phyloP scores from a whole-genome alignment of 53 echinoderm and acorn worm species.

The Stichopus horrens region DNA sequence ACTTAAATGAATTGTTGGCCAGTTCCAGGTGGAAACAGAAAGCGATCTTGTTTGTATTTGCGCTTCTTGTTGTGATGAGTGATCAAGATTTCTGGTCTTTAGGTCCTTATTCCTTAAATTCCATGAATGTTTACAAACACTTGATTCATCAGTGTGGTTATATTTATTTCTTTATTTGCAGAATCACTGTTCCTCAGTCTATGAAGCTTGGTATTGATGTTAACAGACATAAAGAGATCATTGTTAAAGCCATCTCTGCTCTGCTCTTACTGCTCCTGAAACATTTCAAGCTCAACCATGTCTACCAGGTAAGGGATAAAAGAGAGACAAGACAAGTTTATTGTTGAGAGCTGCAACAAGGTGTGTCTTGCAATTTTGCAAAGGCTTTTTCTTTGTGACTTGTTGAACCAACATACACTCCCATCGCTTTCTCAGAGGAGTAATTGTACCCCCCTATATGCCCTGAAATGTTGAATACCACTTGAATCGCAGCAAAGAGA shows the following conservation, averaged over 20 bases:
- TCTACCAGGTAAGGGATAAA: constrained; percentile 75
- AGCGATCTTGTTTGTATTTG: too few species aligned
- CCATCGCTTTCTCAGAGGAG: too few species aligned
- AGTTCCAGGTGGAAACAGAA: too few species aligned
- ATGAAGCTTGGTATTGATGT: constrained; percentile 98
- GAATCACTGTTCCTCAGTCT: constrained; percentile 92
- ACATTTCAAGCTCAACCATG: constrained; percentile 97
- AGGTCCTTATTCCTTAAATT: not conserved
- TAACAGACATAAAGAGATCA: constrained; percentile 96
- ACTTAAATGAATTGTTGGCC: too few species aligned
- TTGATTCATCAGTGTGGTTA: not conserved
- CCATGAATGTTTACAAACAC: not conserved
- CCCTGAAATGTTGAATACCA: too few species aligned
- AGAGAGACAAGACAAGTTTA: not conserved
- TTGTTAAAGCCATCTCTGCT: constrained; percentile 91
- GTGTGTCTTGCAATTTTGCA: too few species aligned
- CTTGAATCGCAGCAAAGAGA: too few species aligned
- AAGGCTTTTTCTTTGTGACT: too few species aligned
- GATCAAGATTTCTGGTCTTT: not conserved
- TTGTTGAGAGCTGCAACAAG: too few species aligned
- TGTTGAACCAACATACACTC: not conserved
- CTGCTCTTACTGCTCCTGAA: constrained; percentile 84
- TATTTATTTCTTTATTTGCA: constrained; percentile 21
- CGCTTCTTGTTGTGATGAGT: not conserved
- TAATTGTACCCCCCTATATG: too few species aligned